Conservation (phyloP, 2,113 vertebrate species). For the Sarotherodon lohbergeri region DNA sequence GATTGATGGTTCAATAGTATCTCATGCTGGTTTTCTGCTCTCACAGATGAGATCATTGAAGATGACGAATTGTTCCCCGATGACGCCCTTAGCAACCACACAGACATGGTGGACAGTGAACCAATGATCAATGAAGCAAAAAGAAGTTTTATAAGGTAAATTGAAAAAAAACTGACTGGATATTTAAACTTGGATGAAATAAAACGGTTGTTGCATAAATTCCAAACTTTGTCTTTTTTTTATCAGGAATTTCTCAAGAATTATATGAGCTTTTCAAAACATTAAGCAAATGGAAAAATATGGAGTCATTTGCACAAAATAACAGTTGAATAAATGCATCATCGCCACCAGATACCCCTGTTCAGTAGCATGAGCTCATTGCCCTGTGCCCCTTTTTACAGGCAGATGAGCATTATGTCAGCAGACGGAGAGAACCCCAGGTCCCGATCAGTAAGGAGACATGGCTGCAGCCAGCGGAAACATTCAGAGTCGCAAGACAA, state of each 20-base stretch:
- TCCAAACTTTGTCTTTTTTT: background rate
- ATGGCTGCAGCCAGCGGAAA: constrained; percentile 72
- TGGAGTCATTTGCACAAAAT: background rate
- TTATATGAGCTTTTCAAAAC: background rate
- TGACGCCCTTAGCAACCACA: constrained; percentile 87
- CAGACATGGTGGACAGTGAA: constrained; percentile 82
- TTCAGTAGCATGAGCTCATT: background rate
- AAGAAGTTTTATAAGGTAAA: constrained; percentile 88
- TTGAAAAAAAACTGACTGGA: background rate
- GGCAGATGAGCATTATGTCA: constrained; percentile 88
- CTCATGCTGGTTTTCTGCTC: background rate
- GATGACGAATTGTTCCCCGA: constrained; percentile 77
- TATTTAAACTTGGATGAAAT: background rate
- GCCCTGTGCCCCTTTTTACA: constrained; percentile 7
- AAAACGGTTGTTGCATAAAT: background rate
- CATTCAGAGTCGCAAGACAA: constrained; percentile 59
- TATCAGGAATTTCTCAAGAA: background rate
- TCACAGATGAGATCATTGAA: constrained; percentile 70
- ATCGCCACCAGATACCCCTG: background rate
- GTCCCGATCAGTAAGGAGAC: constrained; percentile 69
- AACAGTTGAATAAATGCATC: background rate
- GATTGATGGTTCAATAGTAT: background rate
- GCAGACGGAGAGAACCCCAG: constrained; percentile 78
- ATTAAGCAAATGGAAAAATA: background rate
- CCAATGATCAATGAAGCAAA: constrained; percentile 78